These are phyloP conservation scores for Nyctibius grandis DNA, from an alignment of 2,797 vertebrate genomes.

Conservation along the genomic window DNA sequence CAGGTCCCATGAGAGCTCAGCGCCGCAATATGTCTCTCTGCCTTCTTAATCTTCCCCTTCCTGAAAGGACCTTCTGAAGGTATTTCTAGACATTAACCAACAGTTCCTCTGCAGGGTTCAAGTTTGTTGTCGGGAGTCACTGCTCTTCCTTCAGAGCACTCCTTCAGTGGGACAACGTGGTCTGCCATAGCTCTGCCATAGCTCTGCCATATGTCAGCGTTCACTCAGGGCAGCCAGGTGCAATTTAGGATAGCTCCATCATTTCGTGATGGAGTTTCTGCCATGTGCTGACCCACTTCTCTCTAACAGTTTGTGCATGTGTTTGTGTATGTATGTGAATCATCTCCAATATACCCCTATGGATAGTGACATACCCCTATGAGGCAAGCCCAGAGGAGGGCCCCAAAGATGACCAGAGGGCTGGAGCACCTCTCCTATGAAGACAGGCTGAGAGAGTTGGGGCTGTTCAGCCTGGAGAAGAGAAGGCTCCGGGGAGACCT, in stretches of 20 bases:
- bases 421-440: too few species aligned
- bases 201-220: not conserved
- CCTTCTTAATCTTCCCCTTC: not conserved
- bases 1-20: not conserved
- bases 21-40: not conserved
- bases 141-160: not conserved
- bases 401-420: too few species aligned
- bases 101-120: not conserved
- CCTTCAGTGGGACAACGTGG: not conserved
- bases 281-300: not conserved
- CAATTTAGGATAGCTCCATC: not conserved
- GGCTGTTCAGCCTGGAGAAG: too few species aligned
- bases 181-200: not conserved
- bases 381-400: too few species aligned
- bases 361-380: not conserved
- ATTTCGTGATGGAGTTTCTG: not conserved
- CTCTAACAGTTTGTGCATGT: not conserved
- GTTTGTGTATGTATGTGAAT: not conserved
- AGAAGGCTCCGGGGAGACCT: too few species aligned
- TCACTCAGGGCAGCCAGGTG: not conserved
- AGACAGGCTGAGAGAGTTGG: too few species aligned
- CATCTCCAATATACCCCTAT: not conserved
- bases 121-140: not conserved
- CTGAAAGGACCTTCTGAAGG: not conserved
- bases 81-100: not conserved